Base-by-base conservation (phyloP, 2,888 invertebrate genomes). In the Smittia aterrima region DNA sequence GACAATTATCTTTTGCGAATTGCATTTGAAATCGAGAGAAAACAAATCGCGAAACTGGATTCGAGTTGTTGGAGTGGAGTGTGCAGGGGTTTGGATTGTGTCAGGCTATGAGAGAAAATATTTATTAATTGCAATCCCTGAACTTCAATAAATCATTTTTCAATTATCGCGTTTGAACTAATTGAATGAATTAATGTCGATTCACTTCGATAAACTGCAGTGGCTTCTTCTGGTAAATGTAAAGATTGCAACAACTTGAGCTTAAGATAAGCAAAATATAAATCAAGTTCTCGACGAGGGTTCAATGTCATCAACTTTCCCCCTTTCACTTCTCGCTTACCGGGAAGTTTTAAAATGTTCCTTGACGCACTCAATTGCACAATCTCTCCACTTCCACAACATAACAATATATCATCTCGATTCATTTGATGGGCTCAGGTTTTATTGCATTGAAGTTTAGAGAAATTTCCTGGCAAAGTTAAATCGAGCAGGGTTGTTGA, bases 141-240 rank as follows among this genome's bases (percentile, higher is more conserved):
- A 9, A 32, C 24, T n/a, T 41, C 9, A 68, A 68, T 68, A 68
- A 68, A 68, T 68, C 68, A 68, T 53, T 68, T 24, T 9, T 53
- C 47, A 68, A 68, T 68, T 68, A 47, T 24, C 41, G 27, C 41
- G 9, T 6, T 24, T 22, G 70, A 25, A 54, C 70, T 70, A 67
- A 67, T 67, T 67, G 67, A 67, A 67, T 67, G 41, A 67, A 25
- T 67, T 47, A 47, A 41, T 67, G 20, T n/a, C 20, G 70, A 70
- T 68, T 68, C 22, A 47, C 25, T n/a, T 58, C 3, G 58, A 58
- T 58, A 3, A 20, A 11, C 18, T 4, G 53, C 32, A 32, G 32
- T 32, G 32, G 40, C 22, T 41, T 47, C 7, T 68, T 40, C 25
- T 68, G 47, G 22, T 68, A n/a, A 68, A 68, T 66, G 66, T 9